Evolutionary conservation across 2,888 invertebrate genomes (phyloP), one percentile per base, ranked within the genome.

Genomic region (Drosophila neonasuta): DNA sequence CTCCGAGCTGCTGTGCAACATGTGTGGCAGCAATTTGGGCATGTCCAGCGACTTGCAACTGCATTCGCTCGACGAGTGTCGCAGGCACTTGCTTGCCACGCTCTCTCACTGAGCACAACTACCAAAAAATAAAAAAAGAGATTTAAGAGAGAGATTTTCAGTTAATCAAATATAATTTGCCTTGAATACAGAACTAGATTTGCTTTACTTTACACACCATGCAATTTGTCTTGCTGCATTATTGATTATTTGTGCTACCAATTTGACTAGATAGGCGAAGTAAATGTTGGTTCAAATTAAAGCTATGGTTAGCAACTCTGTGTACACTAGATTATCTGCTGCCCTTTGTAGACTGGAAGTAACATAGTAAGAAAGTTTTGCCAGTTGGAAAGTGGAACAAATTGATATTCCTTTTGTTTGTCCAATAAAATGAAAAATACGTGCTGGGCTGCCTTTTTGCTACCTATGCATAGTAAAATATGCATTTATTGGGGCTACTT

Each of bases 401-500:
- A 56, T 61, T 46, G 30, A 13, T 41, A 39, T 56, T 66, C 58
- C 51, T 44, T 44, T 49, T 42, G 57, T 50, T 44, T 17, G 13
- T 9, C 11, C 11, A 30, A 30, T 46, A 24, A 39, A 44, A 42
- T 45, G 13, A n/a, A 36, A 34, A 11, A 10, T 29, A 32, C 11
- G 11, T 32, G 32, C 32, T 32, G 32, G 4, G 13, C 2, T 24
- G 17, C 29, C 24, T 24, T 24, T 24, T 24, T 24, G 24, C 24
- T 15, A 55, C 50, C 57, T 61, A 71, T 80, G 84, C 81, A 70
- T 61, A 44, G 54, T 65, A 63, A 80, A 74, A 67, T 71, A 80
- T 80, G 78, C 78, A 86, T 70, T 77, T 66, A 74, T 80, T 66
- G 65, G 34, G 67, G 54, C 68, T 73, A 78, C 55, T 86, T 81